These are phyloP conservation scores for Lepilemur septentrionalis DNA, from an alignment of 2,797 vertebrate species.

Conservation along the genomic window DNA sequence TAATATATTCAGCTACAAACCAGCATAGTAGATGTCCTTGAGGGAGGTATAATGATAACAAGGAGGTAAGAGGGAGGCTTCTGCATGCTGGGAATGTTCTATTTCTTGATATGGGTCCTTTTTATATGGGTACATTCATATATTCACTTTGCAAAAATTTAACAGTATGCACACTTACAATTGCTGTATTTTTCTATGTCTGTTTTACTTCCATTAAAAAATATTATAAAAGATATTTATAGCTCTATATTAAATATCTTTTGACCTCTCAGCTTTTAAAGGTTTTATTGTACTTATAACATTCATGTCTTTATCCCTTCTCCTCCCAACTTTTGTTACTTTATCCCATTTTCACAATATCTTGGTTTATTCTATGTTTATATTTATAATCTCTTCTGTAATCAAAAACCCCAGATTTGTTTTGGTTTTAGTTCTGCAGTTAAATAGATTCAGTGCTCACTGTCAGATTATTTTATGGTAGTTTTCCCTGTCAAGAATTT, in stretches of 20 bases:
- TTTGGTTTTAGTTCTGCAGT: background rate
- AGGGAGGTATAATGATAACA: background rate
- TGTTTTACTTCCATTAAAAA: background rate
- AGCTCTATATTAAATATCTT: background rate
- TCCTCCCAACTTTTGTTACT: background rate
- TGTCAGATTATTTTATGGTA: background rate
- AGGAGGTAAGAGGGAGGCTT: background rate
- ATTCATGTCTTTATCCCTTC: background rate
- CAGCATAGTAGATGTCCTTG: background rate
- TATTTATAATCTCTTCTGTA: slow-evolving; percentile 32
- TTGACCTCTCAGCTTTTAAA: background rate
- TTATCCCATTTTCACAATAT: slow-evolving; percentile 27
- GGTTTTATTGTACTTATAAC: slow-evolving; percentile 7
- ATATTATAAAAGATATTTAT: background rate
- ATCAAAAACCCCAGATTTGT: background rate
- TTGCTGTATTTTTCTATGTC: slow-evolving; percentile 3
- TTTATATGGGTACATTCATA: background rate
- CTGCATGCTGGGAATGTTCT: background rate
- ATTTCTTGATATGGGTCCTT: background rate
- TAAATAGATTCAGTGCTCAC: background rate
- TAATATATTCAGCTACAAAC: background rate
- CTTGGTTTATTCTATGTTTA: background rate
- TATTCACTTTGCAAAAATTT: background rate
- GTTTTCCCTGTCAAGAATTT: background rate
- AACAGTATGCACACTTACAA: background rate